Evolutionary conservation across 2,888 invertebrate genomes (phyloP), one percentile per base, ranked within the genome.

Genomic region (Lepidochitona cinerea): DNA sequence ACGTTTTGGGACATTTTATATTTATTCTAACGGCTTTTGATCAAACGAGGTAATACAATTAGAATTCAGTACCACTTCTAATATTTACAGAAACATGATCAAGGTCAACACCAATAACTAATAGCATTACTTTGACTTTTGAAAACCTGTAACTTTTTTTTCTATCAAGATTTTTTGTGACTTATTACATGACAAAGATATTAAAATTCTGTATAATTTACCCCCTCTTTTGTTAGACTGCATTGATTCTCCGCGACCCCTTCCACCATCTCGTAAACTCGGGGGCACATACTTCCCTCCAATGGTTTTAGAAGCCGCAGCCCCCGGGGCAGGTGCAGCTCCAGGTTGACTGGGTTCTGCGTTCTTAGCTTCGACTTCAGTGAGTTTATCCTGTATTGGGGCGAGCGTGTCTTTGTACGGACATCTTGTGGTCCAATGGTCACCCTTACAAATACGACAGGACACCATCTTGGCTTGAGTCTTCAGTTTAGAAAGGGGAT

Each of bases 341-440:
- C 49, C 73, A 6, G 83, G 83, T 29, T 84, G 74, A 6, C 76
- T 65, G n/a, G 79, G 81, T 29, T 83, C 85, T 26, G 82, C 83
- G 75, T 92, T 92, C 79, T 92, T 92, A 32, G 92, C 84, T 6
- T 86, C 87, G 64, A 92, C 91, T 73, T 79, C 78, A 77, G 35
- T 66, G 2, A 66, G 66, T n/a, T 66, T 66, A 6, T 33, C 68
- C 32, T 90, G 89, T 14, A 92, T 82, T 2, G 92, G 90, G 23
- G 90, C 90, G 23, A 92, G 94, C 0, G 96, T 96, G 86, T 98
- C 97, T 92, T 97, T 98, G 93, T 96, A 99, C 0, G 99, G 99
- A 93, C 99, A 99, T 88, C 96, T 96, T 53, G 97, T 94, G 41
- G 98, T 98, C 98, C 98, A 99, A 93, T 99, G 99, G 89, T 98